These are phyloP conservation scores for Nyctibius grandis DNA, from an alignment of 2,797 vertebrate genomes.

Conservation along the genomic window DNA sequence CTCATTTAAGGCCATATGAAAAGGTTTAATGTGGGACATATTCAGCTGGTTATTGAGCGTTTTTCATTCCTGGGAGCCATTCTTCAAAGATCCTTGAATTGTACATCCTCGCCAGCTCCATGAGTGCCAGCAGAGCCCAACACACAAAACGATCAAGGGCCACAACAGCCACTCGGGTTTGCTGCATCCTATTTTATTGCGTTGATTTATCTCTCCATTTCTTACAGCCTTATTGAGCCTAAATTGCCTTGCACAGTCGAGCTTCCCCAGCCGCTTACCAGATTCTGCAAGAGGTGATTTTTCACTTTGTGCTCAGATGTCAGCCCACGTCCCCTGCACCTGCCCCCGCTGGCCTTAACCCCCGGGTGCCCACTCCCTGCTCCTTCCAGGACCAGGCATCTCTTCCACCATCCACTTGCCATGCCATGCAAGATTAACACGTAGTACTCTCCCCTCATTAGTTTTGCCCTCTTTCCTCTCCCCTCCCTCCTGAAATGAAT, in stretches of 20 bases:
- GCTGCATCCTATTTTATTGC: neutral
- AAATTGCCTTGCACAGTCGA: neutral
- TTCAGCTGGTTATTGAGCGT: neutral
- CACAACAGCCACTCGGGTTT: neutral
- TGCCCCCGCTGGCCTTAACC: neutral
- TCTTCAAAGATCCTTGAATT: neutral
- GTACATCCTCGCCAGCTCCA: neutral
- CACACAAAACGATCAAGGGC: neutral
- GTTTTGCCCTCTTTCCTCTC: neutral
- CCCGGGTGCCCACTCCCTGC: fast-evolving
- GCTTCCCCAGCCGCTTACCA: neutral
- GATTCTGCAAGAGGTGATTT: constrained; percentile 11
- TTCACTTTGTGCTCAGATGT: neutral
- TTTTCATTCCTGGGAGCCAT: neutral
- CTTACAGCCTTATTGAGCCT: neutral
- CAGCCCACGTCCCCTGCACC: neutral
- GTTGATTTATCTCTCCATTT: constrained; percentile 38
- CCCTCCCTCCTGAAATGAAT: neutral
- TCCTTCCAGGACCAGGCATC: neutral
- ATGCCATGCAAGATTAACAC: neutral
- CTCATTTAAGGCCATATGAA: neutral
- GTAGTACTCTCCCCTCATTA: neutral
- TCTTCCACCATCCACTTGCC: neutral
- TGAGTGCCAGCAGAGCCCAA: neutral
- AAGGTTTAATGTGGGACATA: neutral